Percentiles rank a stretch among this genome's conserved stretches.
These are phyloP conservation scores for Globodera ellingtonae DNA, from an alignment of 1,140 invertebrate genomes.

Conservation along the genomic window DNA sequence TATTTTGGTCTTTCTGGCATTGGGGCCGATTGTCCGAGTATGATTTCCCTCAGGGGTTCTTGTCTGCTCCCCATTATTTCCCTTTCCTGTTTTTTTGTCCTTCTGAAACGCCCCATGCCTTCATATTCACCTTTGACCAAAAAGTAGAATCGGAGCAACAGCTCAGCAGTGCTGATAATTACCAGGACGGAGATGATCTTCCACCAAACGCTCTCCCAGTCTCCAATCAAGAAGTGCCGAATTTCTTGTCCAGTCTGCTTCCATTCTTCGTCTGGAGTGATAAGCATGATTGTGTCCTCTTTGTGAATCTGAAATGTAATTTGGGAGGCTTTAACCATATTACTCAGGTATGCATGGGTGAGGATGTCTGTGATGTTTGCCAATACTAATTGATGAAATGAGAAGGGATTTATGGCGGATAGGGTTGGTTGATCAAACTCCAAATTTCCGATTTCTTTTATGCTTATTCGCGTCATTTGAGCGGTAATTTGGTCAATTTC, in stretches of 20 bases:
- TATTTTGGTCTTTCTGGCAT: background rate
- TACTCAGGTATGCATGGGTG: background rate
- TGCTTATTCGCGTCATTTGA: background rate
- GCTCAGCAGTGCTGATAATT: background rate
- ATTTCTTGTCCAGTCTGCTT: constrained; percentile 1
- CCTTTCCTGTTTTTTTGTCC: background rate
- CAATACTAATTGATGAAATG: background rate
- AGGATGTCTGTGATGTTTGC: background rate
- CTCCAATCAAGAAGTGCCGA: background rate
- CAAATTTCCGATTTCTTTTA: background rate
- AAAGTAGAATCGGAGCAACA: background rate
- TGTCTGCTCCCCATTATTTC: background rate
- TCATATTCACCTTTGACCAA: background rate
- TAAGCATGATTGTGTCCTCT: background rate
- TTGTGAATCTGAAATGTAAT: background rate
- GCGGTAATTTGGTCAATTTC: background rate
- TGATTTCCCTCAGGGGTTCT: too few species aligned
- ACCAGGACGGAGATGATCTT: background rate
- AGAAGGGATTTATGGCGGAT: background rate
- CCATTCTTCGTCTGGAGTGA: background rate
- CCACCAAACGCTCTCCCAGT: background rate
- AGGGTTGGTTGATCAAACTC: background rate
- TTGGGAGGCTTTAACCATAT: background rate
- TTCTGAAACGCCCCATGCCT: background rate
- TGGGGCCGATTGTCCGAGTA: background rate